phyloP scores from a whole-genome alignment of 2,888 invertebrate species.

The Oegoconia quadripuncta region DNA sequence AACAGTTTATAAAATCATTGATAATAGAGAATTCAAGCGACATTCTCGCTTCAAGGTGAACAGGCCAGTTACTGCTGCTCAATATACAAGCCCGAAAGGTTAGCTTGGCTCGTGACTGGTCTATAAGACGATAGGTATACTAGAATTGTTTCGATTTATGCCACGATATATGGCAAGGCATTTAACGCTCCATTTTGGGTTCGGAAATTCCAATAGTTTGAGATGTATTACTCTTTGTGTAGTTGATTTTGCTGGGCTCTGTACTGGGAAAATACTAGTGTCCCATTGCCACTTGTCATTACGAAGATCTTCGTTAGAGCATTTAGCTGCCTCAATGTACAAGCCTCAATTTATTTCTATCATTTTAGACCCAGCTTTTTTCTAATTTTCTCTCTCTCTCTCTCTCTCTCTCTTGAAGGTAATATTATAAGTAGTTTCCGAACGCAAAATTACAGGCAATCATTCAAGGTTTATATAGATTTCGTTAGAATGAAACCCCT shows the following conservation, averaged over 20 bases:
- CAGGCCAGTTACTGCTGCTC: conserved; percentile 46
- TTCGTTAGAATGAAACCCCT: too few species aligned
- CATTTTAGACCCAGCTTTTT: too few species aligned
- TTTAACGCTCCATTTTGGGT: background rate
- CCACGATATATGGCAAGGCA: conserved; percentile 32
- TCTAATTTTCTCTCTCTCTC: too few species aligned
- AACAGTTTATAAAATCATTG: conserved; percentile 18
- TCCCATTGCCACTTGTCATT: too few species aligned
- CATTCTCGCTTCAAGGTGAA: conserved; percentile 55
- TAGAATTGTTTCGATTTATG: conserved; percentile 38
- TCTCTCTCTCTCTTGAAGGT: too few species aligned
- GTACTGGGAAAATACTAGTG: too few species aligned
- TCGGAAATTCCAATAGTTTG: background rate
- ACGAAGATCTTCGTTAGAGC: too few species aligned
- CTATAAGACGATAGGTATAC: conserved; percentile 28
- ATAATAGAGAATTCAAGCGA: conserved; percentile 40
- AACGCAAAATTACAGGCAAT: too few species aligned
- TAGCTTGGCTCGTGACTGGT: conserved; percentile 52
- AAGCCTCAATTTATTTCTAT: too few species aligned
- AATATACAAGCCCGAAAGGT: conserved; percentile 51
- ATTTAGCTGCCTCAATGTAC: too few species aligned
- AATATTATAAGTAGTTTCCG: too few species aligned
- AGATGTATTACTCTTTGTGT: background rate
- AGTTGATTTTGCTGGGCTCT: background rate
- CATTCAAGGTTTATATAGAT: too few species aligned